These are phyloP conservation scores for Halocynthia aurantium DNA, from an alignment of 23 tunicate species.

Conservation along the genomic window DNA sequence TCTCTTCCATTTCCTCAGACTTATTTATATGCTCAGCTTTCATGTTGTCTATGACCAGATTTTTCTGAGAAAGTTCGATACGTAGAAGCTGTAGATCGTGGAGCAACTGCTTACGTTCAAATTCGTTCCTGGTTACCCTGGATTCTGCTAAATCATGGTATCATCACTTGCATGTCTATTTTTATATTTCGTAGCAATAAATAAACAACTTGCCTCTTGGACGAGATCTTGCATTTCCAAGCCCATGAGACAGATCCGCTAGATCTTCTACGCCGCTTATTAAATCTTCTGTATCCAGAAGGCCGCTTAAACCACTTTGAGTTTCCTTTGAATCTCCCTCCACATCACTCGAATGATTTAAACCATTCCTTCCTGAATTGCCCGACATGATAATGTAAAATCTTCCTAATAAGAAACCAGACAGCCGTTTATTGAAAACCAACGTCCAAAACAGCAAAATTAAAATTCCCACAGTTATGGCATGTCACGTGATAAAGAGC, in stretches of 20 bases:
- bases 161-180: neutral
- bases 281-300: conserved; percentile 22
- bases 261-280: conserved; percentile 19
- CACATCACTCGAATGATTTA: conserved; percentile 14
- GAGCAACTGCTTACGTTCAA: conserved; percentile 63
- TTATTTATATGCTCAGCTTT: conserved; percentile 82
- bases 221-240: too few relatives aligned
- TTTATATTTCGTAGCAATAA: neutral
- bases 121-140: conserved; percentile 25
- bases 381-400: too few relatives aligned
- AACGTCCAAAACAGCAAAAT: too few relatives aligned
- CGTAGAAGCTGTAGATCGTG: conserved; percentile 74
- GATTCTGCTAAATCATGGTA: neutral
- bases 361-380: neutral
- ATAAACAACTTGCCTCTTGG: neutral
- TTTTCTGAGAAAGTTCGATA: conserved; percentile 87
- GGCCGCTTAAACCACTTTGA: conserved; percentile 21
- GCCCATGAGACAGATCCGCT: neutral
- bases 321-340: conserved; percentile 25
- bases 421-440: too few relatives aligned
- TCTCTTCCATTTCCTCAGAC: conserved; percentile 84
- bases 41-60: conserved; percentile 70
- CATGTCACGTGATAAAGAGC: too few relatives aligned
- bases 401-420: too few relatives aligned
- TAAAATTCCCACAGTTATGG: too few relatives aligned